phyloP scores from a whole-genome alignment of 2,888 invertebrate genomes.

The Amphipyra tragopoginis region DNA sequence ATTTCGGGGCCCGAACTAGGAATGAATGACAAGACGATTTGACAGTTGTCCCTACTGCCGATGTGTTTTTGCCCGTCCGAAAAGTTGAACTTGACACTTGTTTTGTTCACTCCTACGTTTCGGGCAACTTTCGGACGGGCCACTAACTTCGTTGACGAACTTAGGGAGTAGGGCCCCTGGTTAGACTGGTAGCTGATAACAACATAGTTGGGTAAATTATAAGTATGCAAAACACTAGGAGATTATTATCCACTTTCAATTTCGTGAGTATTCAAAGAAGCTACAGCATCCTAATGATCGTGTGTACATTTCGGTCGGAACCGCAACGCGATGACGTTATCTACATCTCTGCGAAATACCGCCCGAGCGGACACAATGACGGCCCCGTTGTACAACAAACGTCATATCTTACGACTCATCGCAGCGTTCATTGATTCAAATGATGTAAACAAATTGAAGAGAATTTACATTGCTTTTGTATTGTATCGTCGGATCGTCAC shows the following conservation, averaged over 20 bases:
- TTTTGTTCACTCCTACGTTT: too few species aligned
- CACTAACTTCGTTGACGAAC: too few species aligned
- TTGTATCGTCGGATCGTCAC: constrained; percentile 4
- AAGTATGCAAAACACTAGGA: too few species aligned
- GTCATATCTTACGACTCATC: constrained; percentile 68
- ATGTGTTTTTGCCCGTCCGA: too few species aligned
- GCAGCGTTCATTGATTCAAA: constrained; percentile 64
- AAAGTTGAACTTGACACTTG: too few species aligned
- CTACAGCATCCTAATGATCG: neutral
- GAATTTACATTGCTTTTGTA: constrained; percentile 1
- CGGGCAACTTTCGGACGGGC: too few species aligned
- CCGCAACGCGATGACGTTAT: constrained; percentile 58
- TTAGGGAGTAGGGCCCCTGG: too few species aligned
- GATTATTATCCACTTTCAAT: neutral
- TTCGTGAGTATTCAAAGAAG: neutral
- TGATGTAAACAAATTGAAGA: constrained; percentile 56
- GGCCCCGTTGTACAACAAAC: constrained; percentile 67
- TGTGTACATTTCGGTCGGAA: constrained; percentile 35
- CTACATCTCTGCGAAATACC: constrained; percentile 63
- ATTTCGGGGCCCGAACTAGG: too few species aligned
- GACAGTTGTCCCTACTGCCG: too few species aligned
- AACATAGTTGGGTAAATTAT: too few species aligned
- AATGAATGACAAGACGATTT: too few species aligned
- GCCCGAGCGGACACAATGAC: constrained; percentile 63
- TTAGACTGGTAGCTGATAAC: too few species aligned